These are phyloP conservation scores for Malthinus seriepunctatus DNA, from an alignment of 2,888 invertebrate genomes.

Conservation along the genomic window DNA sequence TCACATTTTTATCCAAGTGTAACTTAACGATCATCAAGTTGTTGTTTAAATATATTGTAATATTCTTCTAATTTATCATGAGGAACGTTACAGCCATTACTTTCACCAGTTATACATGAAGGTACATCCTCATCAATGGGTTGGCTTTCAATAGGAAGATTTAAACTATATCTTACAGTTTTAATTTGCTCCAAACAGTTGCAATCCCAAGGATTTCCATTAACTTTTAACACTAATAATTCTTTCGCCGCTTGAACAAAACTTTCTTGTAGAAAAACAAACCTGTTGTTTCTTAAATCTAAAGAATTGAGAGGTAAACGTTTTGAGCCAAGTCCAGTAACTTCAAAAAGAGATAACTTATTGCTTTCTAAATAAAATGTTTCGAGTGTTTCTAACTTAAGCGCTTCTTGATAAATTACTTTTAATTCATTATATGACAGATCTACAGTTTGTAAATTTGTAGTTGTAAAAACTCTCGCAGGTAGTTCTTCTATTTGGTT, in stretches of 20 bases:
- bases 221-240: slow-evolving; percentile 34
- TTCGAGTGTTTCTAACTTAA: slow-evolving; percentile 8
- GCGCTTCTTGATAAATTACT: slow-evolving; percentile 8
- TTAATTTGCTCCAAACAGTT: slow-evolving; percentile 31
- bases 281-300: slow-evolving; percentile 34
- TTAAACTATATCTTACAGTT: slow-evolving; percentile 14
- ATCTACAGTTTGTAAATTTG: slow-evolving; percentile 27
- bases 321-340: slow-evolving; percentile 1
- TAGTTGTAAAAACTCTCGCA: slow-evolving; percentile 28
- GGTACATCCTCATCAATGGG: slow-evolving; percentile 34
- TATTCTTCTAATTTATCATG: slow-evolving; percentile 8
- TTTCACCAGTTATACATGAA: slow-evolving; percentile 29
- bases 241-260: slow-evolving; percentile 32
- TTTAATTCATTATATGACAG: slow-evolving; percentile 14
- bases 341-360: slow-evolving; percentile 11
- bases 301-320: slow-evolving; percentile 5
- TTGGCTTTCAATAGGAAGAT: slow-evolving; percentile 24
- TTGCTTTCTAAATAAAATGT: slow-evolving; percentile 17
- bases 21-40: neutral
- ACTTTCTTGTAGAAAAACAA: slow-evolving; percentile 32
- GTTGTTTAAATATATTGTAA: slow-evolving; percentile 4
- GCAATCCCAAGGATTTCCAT: slow-evolving; percentile 39
- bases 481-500: slow-evolving; percentile 26
- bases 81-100: slow-evolving; percentile 5
- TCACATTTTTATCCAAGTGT: neutral